Conservation (phyloP, 1,140 invertebrate genomes). For the Brevipalpus yothersi region DNA sequence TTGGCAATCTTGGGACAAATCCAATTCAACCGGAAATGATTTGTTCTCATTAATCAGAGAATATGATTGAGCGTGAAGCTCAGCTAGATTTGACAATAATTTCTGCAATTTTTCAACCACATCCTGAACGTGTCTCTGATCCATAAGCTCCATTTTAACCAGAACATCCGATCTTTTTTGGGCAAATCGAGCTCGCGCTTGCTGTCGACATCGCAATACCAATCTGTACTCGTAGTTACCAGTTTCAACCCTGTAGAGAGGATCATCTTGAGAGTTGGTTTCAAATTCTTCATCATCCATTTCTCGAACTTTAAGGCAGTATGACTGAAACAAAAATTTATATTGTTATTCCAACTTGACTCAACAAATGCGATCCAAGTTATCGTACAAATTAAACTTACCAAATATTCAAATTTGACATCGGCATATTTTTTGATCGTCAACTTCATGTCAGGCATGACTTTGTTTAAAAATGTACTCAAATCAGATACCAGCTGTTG, state of each 20-base stretch:
- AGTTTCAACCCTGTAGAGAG: conserved; percentile 86
- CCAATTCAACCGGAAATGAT: conserved; percentile 87
- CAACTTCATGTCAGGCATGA: conserved; percentile 86
- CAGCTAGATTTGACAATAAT: conserved; percentile 48
- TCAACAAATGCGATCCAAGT: no score
- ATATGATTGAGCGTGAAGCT: conserved; percentile 37
- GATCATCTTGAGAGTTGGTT: conserved; percentile 72
- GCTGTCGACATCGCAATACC: conserved; percentile 76
- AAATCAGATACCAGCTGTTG: conserved; percentile 61
- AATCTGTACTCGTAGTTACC: conserved; percentile 95
- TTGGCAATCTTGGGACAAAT: conserved; percentile 41
- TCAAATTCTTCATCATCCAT: conserved; percentile 96
- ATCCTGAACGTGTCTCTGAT: conserved; percentile 91
- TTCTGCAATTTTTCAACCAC: conserved; percentile 58
- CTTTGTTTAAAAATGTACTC: conserved; percentile 85
- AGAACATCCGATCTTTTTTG: conserved; percentile 76
- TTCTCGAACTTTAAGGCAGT: conserved; percentile 80
- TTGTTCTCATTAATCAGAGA: conserved; percentile 37
- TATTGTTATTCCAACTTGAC: background rate
- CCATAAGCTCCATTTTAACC: conserved; percentile 83
- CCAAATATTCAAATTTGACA: conserved; percentile 88
- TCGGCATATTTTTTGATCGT: conserved; percentile 94
- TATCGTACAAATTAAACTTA: no score
- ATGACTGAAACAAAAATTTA: conserved; percentile 31
- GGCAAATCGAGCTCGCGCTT: conserved; percentile 68